Evolutionary conservation across 2,888 invertebrate genomes (phyloP).

Genomic region (Rhimphoctona megacephalus): DNA sequence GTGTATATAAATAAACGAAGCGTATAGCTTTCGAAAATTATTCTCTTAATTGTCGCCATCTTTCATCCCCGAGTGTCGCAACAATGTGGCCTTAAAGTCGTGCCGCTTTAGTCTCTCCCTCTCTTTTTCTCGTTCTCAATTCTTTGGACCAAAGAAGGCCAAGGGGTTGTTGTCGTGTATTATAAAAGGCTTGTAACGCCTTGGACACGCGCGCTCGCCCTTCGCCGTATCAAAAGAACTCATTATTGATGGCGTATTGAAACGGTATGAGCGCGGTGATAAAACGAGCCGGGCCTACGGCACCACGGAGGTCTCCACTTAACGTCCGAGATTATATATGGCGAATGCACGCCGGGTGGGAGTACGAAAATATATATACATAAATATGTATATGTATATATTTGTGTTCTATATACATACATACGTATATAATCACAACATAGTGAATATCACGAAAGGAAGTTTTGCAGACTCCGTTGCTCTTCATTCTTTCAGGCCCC

Average conservation of each 20-base stretch:
- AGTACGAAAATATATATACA: slow-evolving; percentile 48
- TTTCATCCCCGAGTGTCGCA: slow-evolving; percentile 75
- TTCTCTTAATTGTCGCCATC: slow-evolving; percentile 79
- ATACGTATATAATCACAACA: background rate
- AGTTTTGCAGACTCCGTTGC: slow-evolving; percentile 67
- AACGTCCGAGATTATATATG: slow-evolving; percentile 78
- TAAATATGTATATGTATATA: slow-evolving; percentile 19
- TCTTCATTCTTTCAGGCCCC: slow-evolving; percentile 77
- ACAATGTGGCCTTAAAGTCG: slow-evolving; percentile 75
- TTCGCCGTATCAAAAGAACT: slow-evolving; percentile 76
- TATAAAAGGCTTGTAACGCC: slow-evolving; percentile 72
- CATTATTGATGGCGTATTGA: slow-evolving; percentile 85
- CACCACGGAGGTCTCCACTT: slow-evolving; percentile 83
- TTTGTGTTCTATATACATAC: slow-evolving; percentile 14
- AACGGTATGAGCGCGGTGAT: slow-evolving; percentile 84
- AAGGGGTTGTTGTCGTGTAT: slow-evolving; percentile 69
- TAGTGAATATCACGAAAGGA: slow-evolving; percentile 42
- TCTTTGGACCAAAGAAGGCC: slow-evolving; percentile 41
- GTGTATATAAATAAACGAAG: slow-evolving; percentile 38
- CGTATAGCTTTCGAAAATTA: slow-evolving; percentile 73
- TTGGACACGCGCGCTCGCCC: slow-evolving; percentile 73
- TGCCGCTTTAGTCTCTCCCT: slow-evolving; percentile 37
- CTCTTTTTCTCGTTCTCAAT: slow-evolving; percentile 13
- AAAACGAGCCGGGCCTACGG: slow-evolving; percentile 81
- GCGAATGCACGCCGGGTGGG: slow-evolving; percentile 66